Evolutionary conservation across 2,797 vertebrate genomes (phyloP), one percentile per base, ranked within the genome.

Genomic region (Xerus rutilus): DNA sequence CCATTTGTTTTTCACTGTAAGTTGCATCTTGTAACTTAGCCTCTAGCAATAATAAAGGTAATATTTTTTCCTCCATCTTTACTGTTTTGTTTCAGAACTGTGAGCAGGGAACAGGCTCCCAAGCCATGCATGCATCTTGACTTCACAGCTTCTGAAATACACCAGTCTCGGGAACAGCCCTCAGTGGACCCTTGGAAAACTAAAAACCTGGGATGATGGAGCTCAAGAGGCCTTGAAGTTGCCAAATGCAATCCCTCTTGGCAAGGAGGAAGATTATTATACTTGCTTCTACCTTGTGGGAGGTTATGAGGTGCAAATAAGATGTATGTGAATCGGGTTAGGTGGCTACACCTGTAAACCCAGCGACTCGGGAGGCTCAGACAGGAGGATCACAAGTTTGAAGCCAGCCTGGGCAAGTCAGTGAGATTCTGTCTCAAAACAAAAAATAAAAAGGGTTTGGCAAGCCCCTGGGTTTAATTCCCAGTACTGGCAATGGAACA

Each of bases 301-400:
- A 67, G 25, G 39, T 30, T 79, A 20, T 18, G 10, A 81, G 30
- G 25, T 35, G 15, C 88, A 82, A 82, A 87, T 49, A n/a, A 69
- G 65, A 28, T 0, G 3, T 1, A 4, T 0, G 35, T 32, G 17
- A 52, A 15, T 7, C 65, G 0, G 32, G 65, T 7, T 6, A 7
- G 15, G 5, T 7, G 32, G 32, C 65, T 32, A 67, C 30, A 17
- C 32, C 65, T n/a, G 32, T n/a, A n/a, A 67, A n/a, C 65, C 64
- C 65, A 67, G 32, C 13, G 2, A 67, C 65, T 15, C 32, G 32
- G 5, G 64, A n/a, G 65, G 5, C 65, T n/a, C 28, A 67, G 65
- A 28, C 64, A 30, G 28, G 28, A 65, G 64, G 64, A 32, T 67
- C 32, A 17, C 65, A 67, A n/a, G 30, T 67, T 18, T 12, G 30